Percentiles rank a stretch among this genome's conserved stretches.
phyloP scores from a whole-genome alignment of 2,113 vertebrate genomes.

The Dipodomys merriami region DNA sequence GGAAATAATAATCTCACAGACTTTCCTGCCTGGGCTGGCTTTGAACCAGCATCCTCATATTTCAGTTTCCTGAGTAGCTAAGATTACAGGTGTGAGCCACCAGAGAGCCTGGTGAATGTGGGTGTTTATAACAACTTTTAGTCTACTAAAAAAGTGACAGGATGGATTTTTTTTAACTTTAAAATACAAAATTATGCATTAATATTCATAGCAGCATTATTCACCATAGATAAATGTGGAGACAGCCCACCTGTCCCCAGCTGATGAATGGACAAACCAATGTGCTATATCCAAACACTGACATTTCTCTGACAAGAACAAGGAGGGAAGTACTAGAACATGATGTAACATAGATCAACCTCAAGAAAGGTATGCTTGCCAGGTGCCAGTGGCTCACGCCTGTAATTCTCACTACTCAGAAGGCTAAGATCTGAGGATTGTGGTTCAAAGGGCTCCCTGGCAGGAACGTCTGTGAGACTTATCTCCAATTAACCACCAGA shows the following conservation, averaged over 20 bases:
- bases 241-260: background rate
- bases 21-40: no score
- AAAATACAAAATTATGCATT: background rate
- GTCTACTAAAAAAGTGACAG: background rate
- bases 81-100: no score
- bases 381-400: no score
- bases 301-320: background rate
- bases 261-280: background rate
- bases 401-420: no score
- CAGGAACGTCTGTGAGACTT: no score
- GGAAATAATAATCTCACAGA: no score
- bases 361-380: background rate
- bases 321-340: background rate
- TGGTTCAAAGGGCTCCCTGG: no score
- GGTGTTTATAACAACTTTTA: background rate
- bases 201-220: background rate
- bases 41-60: no score
- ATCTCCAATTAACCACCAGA: no score
- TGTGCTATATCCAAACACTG: background rate
- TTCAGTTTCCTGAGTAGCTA: no score
- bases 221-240: background rate
- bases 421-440: no score
- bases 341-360: background rate
- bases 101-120: background rate
- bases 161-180: background rate